These are phyloP conservation scores for Oscheius onirici DNA, from an alignment of 2,888 invertebrate species.

Conservation along the genomic window DNA sequence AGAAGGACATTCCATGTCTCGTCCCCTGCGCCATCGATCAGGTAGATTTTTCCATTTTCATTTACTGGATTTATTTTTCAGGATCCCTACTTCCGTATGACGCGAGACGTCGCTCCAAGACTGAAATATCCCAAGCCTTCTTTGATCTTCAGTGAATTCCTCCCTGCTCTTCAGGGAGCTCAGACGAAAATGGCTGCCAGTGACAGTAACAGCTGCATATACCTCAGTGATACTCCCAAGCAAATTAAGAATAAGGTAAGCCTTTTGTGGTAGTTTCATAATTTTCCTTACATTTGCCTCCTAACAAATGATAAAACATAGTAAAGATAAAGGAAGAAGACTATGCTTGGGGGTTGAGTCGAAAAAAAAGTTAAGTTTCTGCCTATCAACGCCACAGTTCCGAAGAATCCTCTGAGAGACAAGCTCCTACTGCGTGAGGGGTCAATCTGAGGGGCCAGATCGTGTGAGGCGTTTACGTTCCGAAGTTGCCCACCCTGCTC, in stretches of 20 bases:
- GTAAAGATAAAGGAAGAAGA: too few relatives aligned
- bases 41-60: slow-evolving; percentile 63
- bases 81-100: slow-evolving; percentile 99
- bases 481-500: too few relatives aligned
- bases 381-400: too few relatives aligned
- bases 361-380: too few relatives aligned
- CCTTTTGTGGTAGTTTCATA: background rate
- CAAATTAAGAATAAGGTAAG: slow-evolving; percentile 92
- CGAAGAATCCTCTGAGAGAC: too few relatives aligned
- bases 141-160: slow-evolving; percentile 83
- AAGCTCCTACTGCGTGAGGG: too few relatives aligned
- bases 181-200: slow-evolving; percentile 98
- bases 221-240: slow-evolving; percentile 91
- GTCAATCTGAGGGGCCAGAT: too few relatives aligned
- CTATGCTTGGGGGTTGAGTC: too few relatives aligned
- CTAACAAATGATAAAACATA: too few relatives aligned
- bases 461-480: too few relatives aligned
- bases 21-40: slow-evolving; percentile 99
- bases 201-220: slow-evolving; percentile 90
- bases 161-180: slow-evolving; percentile 93
- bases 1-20: slow-evolving; percentile 82
- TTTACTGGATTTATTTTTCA: slow-evolving; percentile 62
- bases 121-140: slow-evolving; percentile 89
- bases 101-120: slow-evolving; percentile 93
- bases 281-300: too few relatives aligned